Evolutionary conservation across 2,797 vertebrate genomes (phyloP).

Genomic region (Myotis planiceps): DNA sequence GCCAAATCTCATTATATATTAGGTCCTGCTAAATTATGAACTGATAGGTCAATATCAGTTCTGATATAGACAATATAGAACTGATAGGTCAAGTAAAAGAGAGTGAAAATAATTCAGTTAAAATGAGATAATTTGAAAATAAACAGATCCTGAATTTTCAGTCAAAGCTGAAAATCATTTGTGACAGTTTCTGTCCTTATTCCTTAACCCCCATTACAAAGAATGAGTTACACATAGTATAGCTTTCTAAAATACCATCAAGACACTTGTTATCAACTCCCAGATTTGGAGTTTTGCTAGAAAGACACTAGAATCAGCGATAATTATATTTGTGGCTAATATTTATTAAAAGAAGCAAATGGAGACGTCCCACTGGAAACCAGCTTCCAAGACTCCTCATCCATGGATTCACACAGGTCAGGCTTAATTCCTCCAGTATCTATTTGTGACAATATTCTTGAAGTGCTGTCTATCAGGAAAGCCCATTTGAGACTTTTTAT

Average conservation of each 20-base stretch:
- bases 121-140: not conserved
- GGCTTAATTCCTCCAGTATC: not conserved
- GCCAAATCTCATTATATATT: not conserved
- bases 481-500: not conserved
- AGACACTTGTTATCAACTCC: not conserved
- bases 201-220: not conserved
- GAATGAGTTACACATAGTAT: not conserved
- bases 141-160: not conserved
- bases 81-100: not conserved
- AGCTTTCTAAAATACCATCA: not conserved
- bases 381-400: not conserved
- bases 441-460: not conserved
- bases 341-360: not conserved
- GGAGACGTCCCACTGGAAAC: not conserved
- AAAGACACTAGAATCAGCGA: not conserved
- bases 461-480: not conserved
- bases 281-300: not conserved
- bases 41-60: not conserved
- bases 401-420: not conserved
- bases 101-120: not conserved
- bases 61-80: not conserved
- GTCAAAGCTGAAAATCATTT: not conserved
- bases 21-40: not conserved
- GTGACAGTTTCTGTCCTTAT: not conserved
- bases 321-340: not conserved